A percentile compares a stretch with the other conserved stretches of the same genome.
phyloP scores from a whole-genome alignment of 2,888 invertebrate species.

The Malthinus flaveolus region DNA sequence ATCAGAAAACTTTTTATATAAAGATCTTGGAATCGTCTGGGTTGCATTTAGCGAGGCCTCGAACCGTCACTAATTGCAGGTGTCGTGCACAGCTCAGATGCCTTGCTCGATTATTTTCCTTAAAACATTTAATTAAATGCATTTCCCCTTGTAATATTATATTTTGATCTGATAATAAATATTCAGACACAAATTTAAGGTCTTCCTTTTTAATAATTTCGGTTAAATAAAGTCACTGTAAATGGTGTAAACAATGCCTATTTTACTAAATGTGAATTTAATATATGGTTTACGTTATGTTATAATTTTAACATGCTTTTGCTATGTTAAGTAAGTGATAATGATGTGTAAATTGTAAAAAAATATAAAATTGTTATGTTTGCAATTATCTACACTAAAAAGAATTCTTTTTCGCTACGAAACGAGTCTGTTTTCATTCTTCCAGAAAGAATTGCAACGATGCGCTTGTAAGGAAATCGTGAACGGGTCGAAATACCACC shows the following conservation, averaged over 20 bases:
- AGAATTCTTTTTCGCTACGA: too few relatives aligned
- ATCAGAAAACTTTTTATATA: slow-evolving; percentile 2
- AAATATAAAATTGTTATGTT: too few relatives aligned
- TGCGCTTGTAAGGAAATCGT: too few relatives aligned
- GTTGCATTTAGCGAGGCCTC: slow-evolving; percentile 46
- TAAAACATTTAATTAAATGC: slow-evolving; percentile 54
- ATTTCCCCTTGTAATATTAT: slow-evolving; percentile 53
- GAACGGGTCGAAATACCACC: too few relatives aligned
- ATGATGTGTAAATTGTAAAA: too few relatives aligned
- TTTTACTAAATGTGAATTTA: neutral
- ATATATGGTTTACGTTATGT: neutral
- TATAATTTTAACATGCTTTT: too few relatives aligned
- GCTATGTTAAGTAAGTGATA: too few relatives aligned
- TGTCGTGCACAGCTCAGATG: slow-evolving; percentile 51
- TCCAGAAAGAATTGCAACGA: too few relatives aligned
- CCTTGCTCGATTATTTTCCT: slow-evolving; percentile 48
- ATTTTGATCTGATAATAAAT: slow-evolving; percentile 48
- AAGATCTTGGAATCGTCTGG: slow-evolving; percentile 11
- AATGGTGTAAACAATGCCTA: slow-evolving; percentile 2
- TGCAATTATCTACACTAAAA: too few relatives aligned
- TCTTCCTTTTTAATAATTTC: slow-evolving; percentile 31
- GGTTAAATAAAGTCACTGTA: slow-evolving; percentile 15
- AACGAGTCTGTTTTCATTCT: too few relatives aligned
- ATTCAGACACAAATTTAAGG: slow-evolving; percentile 31
- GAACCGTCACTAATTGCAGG: slow-evolving; percentile 55